Base-by-base conservation (phyloP, 2,113 vertebrate genomes). In the Alligator sinensis region DNA sequence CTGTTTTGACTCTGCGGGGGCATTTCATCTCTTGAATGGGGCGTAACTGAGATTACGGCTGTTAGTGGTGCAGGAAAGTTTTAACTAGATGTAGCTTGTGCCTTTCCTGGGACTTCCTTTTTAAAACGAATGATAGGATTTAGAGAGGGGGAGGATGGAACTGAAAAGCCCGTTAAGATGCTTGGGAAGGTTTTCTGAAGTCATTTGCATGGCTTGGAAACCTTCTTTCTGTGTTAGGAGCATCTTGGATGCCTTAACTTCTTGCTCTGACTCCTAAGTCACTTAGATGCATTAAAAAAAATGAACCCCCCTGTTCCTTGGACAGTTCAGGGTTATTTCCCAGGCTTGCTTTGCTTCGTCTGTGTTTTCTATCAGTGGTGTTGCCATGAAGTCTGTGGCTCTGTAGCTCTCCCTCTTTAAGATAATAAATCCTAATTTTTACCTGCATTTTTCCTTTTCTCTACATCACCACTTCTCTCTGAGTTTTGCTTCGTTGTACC, bases 41-140 rank as follows among this genome's bases (percentile, higher is more conserved):
- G n/a, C 38, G 12, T 38, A 34, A 22, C 30, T 38, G 30, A 72
- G 68, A 38, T 11, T 2, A 0, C 3, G 1, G 18, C 85, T n/a
- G 25, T 64, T 30, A 28, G 19, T 16, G 80, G 1, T 2, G 63
- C 18, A 1, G 86, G 64, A 24, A 57, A 82, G 83, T 63, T 74
- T 11, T 2, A 25, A 76, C 59, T 19, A 1, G 22, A 22, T 60
- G 9, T 62, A 84, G 84, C n/a, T 18, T 70, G 18, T 30, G 16
- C 66, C 38, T 72, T 10, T 70, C 28, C 77, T 74, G 0, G 74
- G 77, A 4, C 9, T 4, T n/a, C 64, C 22, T 13, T 21, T 76
- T 21, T 61, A 72, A 60, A 47, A 72, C 2, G 79, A 75, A 2
- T 68, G 18, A 3, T 0, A 64, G 80, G 59, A 38, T 12, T 25